A percentile compares a stretch with the other conserved stretches of the same genome.
phyloP scores from a whole-genome alignment of 2,113 vertebrate species.

The Gobius niger region DNA sequence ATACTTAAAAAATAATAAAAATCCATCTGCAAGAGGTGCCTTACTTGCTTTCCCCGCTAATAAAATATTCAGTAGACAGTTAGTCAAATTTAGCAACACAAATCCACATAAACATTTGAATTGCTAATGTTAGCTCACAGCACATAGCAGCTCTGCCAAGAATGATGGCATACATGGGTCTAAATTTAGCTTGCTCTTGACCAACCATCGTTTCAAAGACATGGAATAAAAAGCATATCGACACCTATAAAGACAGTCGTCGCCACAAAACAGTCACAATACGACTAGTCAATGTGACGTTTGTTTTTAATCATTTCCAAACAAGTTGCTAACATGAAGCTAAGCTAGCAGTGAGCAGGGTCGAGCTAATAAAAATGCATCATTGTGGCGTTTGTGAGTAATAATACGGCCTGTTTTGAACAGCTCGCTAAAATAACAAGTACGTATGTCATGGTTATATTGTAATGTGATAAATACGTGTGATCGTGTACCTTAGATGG shows the following conservation, averaged over 20 bases:
- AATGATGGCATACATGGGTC: constrained; percentile 37
- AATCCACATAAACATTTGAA: constrained; percentile 12
- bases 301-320: background rate
- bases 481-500: constrained; percentile 41
- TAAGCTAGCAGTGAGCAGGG: constrained; percentile 40
- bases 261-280: constrained; percentile 1
- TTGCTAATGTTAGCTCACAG: constrained; percentile 49
- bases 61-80: background rate
- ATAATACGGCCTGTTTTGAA: constrained; percentile 11
- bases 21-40: background rate
- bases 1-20: background rate
- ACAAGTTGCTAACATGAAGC: constrained; percentile 22
- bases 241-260: constrained; percentile 3
- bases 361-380: constrained; percentile 42
- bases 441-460: background rate
- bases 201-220: constrained; percentile 13
- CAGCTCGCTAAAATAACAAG: constrained; percentile 1
- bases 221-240: constrained; percentile 12
- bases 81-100: background rate
- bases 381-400: constrained; percentile 30
- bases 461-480: constrained; percentile 20
- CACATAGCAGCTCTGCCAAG: constrained; percentile 39
- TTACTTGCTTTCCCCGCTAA: no score
- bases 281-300: background rate
- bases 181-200: constrained; percentile 40